Conservation (phyloP, 1,140 invertebrate genomes). For the Cataglyphis hispanica region DNA sequence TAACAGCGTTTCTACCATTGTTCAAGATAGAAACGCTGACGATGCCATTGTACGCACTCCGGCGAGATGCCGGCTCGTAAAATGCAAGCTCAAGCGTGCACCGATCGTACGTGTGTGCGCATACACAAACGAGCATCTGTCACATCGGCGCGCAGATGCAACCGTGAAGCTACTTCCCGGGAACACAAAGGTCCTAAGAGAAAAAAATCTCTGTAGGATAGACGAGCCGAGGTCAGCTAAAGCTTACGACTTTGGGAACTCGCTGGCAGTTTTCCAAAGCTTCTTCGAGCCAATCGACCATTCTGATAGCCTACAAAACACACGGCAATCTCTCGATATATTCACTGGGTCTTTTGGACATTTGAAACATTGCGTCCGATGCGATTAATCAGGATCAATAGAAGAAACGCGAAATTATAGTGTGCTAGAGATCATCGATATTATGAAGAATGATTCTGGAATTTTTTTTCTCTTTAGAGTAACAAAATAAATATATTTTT, state of each 20-base stretch:
- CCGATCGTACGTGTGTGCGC: background rate
- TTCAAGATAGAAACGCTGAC: conserved; percentile 48
- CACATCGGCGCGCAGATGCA: conserved; percentile 44
- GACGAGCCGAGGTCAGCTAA: conserved; percentile 70
- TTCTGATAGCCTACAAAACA: conserved; percentile 70
- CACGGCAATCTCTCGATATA: conserved; percentile 42
- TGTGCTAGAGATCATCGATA: background rate
- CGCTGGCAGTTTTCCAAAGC: conserved; percentile 66
- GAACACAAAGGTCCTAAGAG: conserved; percentile 52
- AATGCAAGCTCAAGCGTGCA: conserved; percentile 25
- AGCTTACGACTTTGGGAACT: conserved; percentile 57
- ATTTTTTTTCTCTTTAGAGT: background rate
- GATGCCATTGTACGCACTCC: conserved; percentile 47
- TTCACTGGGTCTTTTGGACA: conserved; percentile 18
- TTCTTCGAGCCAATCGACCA: conserved; percentile 65
- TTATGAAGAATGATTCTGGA: background rate
- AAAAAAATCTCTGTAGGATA: conserved; percentile 65
- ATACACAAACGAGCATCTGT: background rate
- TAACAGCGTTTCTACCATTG: conserved; percentile 12
- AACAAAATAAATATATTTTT: background rate
- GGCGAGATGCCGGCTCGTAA: conserved; percentile 47
- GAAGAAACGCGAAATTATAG: background rate
- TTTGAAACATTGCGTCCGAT: conserved; percentile 11
- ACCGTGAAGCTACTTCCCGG: conserved; percentile 30
- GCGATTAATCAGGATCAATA: conserved; percentile 29